Evolutionary conservation across 2,888 invertebrate genomes (phyloP).

Genomic region (Dyspetes luteomarginatus): DNA sequence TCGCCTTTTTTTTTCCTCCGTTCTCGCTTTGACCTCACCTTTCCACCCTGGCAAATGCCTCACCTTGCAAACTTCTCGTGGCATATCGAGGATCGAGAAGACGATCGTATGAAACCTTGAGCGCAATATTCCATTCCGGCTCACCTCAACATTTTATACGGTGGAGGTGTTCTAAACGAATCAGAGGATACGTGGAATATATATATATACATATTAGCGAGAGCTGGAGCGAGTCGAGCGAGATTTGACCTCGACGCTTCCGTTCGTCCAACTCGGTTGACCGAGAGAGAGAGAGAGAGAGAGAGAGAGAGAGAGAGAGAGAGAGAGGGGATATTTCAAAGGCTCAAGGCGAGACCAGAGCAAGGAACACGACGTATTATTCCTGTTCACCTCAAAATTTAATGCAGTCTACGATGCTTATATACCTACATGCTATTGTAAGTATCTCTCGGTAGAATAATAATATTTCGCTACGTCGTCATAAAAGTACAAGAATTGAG

Average conservation of each 20-base stretch:
- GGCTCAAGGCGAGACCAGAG: slow-evolving; percentile 32
- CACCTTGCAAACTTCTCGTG: slow-evolving; percentile 20
- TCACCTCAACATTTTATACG: slow-evolving; percentile 77
- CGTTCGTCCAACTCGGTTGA: slow-evolving; percentile 50
- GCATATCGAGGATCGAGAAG: slow-evolving; percentile 47
- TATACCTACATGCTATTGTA: no score
- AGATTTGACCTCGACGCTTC: slow-evolving; percentile 63
- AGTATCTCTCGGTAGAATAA: no score
- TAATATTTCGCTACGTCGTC: no score
- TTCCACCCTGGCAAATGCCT: neutral
- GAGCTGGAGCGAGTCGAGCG: slow-evolving; percentile 55
- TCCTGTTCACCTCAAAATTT: slow-evolving; percentile 70
- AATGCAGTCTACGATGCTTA: slow-evolving; percentile 29
- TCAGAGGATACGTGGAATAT: slow-evolving; percentile 14
- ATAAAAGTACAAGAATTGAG: no score
- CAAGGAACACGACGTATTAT: slow-evolving; percentile 70
- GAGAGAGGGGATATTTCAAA: slow-evolving; percentile 30
- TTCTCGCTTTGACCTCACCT: slow-evolving; percentile 43
- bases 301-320: slow-evolving; percentile 34
- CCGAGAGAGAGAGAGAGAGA: slow-evolving; percentile 26
- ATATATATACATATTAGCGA: slow-evolving; percentile 9
- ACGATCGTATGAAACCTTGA: slow-evolving; percentile 72
- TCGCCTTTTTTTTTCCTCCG: slow-evolving; percentile 11
- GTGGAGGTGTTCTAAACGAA: slow-evolving; percentile 71
- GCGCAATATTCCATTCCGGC: slow-evolving; percentile 76